Conservation (phyloP, 2,113 vertebrate species). For the Galemys pyrenaicus region DNA sequence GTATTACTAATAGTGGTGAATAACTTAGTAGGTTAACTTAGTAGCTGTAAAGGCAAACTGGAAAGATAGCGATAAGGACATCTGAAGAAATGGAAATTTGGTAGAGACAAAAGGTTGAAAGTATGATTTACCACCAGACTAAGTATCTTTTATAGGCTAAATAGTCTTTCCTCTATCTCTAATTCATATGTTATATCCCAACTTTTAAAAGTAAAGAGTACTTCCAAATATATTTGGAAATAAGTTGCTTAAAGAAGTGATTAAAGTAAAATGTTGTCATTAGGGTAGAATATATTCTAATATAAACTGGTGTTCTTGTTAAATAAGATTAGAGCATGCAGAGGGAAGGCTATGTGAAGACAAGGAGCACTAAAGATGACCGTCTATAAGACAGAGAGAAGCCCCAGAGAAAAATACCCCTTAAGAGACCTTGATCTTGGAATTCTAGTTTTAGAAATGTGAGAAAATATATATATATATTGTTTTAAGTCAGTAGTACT, state of each 20-base stretch:
- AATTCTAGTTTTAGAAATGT: not conserved
- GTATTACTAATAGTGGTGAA: not conserved
- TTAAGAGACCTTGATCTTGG: not conserved
- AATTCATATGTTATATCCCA: not conserved
- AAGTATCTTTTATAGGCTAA: not conserved
- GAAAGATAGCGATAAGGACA: too few species aligned
- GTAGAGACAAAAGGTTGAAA: not conserved
- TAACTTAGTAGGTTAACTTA: too few species aligned
- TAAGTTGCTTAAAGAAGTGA: not conserved
- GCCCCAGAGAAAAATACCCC: not conserved
- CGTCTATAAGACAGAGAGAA: not conserved
- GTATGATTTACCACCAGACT: not conserved
- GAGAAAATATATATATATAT: not conserved
- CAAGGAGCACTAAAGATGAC: not conserved
- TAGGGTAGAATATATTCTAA: not conserved
- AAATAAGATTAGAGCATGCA: not conserved
- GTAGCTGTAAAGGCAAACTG: too few species aligned
- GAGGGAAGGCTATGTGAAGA: not conserved
- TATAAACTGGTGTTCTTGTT: not conserved
- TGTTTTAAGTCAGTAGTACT: not conserved
- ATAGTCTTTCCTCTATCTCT: accelerated
- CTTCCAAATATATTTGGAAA: not conserved
- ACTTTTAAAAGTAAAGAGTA: not conserved
- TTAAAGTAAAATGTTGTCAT: not conserved
- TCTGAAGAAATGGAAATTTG: too few species aligned